Evolutionary conservation across 1,140 invertebrate species (phyloP).

Genomic region (Nebria ingens): DNA sequence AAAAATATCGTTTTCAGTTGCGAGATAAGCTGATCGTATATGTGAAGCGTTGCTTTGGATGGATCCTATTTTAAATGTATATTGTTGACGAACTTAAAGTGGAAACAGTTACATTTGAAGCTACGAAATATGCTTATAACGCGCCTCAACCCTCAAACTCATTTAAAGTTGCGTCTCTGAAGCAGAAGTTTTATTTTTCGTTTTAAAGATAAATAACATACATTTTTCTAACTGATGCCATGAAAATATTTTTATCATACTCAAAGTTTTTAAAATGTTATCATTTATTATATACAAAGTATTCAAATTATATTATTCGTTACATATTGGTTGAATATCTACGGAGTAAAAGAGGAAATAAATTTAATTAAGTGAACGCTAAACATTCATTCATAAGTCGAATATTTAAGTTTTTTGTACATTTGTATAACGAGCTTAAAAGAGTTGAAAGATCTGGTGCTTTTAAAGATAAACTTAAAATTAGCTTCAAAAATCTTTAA

Average conservation of each 20-base stretch:
- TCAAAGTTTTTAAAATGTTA: neutral
- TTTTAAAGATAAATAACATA: conserved; percentile 4
- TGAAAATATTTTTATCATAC: neutral
- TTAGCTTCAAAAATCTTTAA: no score
- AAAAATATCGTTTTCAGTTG: conserved; percentile 5
- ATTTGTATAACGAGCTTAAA: no score
- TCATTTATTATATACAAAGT: neutral
- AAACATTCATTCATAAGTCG: no score
- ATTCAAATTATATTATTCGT: conserved; percentile 7
- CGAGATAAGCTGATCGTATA: neutral
- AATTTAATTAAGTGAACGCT: no score
- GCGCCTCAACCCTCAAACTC: conserved; percentile 2
- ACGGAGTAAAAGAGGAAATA: neutral
- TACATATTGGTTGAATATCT: no score
- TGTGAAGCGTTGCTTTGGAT: neutral
- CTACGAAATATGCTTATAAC: conserved; percentile 4
- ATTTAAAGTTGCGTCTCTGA: conserved; percentile 1
- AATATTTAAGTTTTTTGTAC: no score
- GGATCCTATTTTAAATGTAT: neutral
- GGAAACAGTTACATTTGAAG: conserved; percentile 5
- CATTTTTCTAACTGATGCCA: conserved; percentile 5
- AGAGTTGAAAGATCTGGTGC: no score
- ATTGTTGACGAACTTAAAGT: neutral
- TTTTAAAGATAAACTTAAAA: no score
- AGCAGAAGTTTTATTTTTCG: neutral